Conservation (phyloP, 2,797 vertebrate genomes). For the Morus bassanus region DNA sequence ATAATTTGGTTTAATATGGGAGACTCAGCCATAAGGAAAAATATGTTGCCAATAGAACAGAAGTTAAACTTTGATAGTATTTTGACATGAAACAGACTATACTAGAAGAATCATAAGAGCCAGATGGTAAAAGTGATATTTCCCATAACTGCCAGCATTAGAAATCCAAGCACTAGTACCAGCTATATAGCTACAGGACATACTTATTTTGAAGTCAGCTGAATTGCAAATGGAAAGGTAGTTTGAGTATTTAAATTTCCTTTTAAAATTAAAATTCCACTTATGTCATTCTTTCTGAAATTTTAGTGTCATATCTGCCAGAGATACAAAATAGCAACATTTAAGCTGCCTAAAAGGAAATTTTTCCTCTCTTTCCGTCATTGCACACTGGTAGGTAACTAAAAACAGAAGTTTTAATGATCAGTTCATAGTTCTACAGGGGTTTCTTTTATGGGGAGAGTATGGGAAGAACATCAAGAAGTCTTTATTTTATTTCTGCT, state of each 20-base stretch:
- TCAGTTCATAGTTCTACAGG: not conserved
- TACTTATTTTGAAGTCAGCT: not conserved
- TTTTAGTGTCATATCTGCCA: not conserved
- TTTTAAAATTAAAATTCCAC: not conserved
- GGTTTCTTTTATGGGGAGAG: not conserved
- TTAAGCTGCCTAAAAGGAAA: not conserved
- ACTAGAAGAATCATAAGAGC: constrained; percentile 29
- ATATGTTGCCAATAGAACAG: constrained; percentile 16
- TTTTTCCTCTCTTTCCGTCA: not conserved
- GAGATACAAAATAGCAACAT: not conserved
- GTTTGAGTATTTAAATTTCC: not conserved
- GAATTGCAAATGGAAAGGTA: not conserved
- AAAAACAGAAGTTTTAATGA: not conserved
- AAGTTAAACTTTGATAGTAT: constrained; percentile 43
- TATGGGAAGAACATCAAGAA: not conserved
- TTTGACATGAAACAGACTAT: constrained; percentile 22
- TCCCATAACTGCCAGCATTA: constrained; percentile 1
- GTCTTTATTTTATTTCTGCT: not conserved
- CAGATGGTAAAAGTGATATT: constrained; percentile 46
- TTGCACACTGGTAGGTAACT: not conserved
- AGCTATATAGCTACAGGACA: not conserved
- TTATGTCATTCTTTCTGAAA: not conserved
- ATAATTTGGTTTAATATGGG: not conserved
- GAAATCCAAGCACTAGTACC: not conserved
- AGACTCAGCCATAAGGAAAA: not conserved